Evolutionary conservation across 2,797 vertebrate species (phyloP), one percentile per base, ranked within the genome.

Genomic region (Anguilla anguilla): DNA sequence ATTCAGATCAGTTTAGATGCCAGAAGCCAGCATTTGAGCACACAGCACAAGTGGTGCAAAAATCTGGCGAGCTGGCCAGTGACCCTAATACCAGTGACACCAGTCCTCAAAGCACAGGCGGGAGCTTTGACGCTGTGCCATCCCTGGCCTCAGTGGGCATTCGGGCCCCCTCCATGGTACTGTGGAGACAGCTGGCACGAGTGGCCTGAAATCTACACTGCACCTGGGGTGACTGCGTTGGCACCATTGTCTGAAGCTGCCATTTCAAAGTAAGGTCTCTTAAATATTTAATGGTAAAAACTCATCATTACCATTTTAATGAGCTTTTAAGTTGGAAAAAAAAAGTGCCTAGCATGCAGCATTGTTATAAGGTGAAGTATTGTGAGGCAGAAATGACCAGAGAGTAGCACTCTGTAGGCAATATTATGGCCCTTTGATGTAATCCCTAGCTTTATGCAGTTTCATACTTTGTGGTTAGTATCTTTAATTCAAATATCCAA

Each of bases 371-470:
- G 92, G 93, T 92, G 82, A 83, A 91, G 93, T 94, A 93, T 91
- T 92, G 89, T 93, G 91, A 91, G 90, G 94, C 94, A 93, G 94
- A 95, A 95, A 95, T 95, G 94, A 94, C 94, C 91, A 90, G 92
- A 89, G 92, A 89, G 90, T 93, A 91, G 94, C 94, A 94, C 94
- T 94, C 94, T 46, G 43, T 46, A 95, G 94, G 91, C 91, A 92
- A 86, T 92, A 93, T 94, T 94, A 94, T 89, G 91, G 87, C 46
- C 88, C 94, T 96, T 96, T 96, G 95, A 96, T 95, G 94, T 94
- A 90, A 92, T 59, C 92, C 93, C 93, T 95, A 95, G 96, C 94
- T 94, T 9, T 28, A 28, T 28, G 57, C 64, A 69, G 6, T 22
- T 7, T 19, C 92, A 31, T 31, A 22, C 92, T 94, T 92, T 91